A percentile compares a stretch with the other conserved stretches of the same genome.
Evolutionary conservation across 2,113 vertebrate genomes (phyloP).

Genomic region (Zapornia atra): DNA sequence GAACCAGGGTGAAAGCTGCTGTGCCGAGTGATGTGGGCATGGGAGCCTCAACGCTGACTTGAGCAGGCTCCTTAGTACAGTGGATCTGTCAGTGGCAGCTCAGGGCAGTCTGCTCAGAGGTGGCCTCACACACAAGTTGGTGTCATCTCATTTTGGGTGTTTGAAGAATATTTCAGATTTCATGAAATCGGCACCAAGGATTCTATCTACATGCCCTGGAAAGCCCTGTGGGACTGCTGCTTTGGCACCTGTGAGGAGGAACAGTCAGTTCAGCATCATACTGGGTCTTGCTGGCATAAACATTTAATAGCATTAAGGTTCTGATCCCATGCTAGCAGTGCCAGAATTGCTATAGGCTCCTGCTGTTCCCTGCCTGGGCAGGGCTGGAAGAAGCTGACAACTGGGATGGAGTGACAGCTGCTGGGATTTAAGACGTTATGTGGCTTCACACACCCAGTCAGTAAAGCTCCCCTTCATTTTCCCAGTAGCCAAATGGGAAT

Average conservation of each 20-base stretch:
- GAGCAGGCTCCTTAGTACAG: fast-evolving
- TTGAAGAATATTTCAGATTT: neutral
- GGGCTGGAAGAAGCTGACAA: neutral
- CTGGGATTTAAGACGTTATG: neutral
- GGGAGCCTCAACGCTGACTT: neutral
- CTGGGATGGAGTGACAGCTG: neutral
- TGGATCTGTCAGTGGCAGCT: neutral
- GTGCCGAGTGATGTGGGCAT: fast-evolving
- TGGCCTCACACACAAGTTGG: neutral
- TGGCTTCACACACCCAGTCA: neutral
- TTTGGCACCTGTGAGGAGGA: neutral
- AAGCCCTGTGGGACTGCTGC: neutral
- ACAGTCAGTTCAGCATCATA: neutral
- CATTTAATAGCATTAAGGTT: no score
- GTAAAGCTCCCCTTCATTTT: no score
- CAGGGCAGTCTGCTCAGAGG: neutral
- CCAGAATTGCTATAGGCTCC: neutral
- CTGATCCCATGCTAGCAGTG: neutral
- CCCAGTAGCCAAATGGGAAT: neutral
- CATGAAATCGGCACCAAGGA: neutral
- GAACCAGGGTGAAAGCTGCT: neutral
- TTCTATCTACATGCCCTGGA: fast-evolving
- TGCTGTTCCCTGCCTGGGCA: neutral
- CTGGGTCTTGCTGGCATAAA: neutral
- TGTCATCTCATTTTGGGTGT: neutral